Conservation (phyloP, 2,888 invertebrate genomes). For the Nebria salina region DNA sequence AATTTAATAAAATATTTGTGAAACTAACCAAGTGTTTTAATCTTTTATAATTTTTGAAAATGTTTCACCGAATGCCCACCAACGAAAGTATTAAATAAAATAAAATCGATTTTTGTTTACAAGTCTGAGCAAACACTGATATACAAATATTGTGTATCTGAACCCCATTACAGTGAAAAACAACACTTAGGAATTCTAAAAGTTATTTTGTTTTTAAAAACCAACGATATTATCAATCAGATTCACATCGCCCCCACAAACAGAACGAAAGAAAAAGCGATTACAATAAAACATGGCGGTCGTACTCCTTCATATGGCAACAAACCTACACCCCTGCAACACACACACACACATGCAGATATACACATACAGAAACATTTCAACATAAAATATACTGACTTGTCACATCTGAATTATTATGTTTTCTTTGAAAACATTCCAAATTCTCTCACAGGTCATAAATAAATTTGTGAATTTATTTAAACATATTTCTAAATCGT, state of each 20-base stretch:
- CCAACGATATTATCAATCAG: conserved; percentile 18
- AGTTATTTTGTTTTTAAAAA: neutral
- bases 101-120: neutral
- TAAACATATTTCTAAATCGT: conserved; percentile 34
- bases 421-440: conserved; percentile 39
- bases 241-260: conserved; percentile 11
- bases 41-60: no score
- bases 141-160: neutral
- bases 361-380: conserved; percentile 13
- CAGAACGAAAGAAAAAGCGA: conserved; percentile 2
- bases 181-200: neutral
- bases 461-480: conserved; percentile 35
- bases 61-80: no score
- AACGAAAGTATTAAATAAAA: no score
- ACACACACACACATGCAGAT: conserved; percentile 13
- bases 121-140: neutral
- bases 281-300: conserved; percentile 8
- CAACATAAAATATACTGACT: conserved; percentile 37
- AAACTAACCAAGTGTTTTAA: no score
- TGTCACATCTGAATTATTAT: conserved; percentile 40
- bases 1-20: no score
- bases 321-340: conserved; percentile 1
- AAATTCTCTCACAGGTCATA: conserved; percentile 29
- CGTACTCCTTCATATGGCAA: conserved; percentile 11
- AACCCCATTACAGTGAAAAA: neutral